These are phyloP conservation scores for Hystrix cristata DNA, from an alignment of 2,113 vertebrate genomes.

Conservation along the genomic window DNA sequence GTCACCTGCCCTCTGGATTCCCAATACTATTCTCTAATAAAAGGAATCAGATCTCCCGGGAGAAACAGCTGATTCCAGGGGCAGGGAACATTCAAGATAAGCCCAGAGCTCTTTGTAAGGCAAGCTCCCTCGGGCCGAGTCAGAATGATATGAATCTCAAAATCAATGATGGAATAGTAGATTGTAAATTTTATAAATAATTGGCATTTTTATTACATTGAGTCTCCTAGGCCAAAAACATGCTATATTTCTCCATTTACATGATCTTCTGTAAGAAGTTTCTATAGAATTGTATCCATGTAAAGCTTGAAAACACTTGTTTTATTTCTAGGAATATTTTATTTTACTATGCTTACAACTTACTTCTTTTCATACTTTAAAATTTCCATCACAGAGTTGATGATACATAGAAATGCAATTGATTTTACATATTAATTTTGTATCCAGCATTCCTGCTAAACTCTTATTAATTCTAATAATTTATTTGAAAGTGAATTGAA, in stretches of 20 bases:
- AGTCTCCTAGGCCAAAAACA: slow-evolving; percentile 2
- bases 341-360: neutral
- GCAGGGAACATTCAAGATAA: neutral
- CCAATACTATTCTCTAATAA: neutral
- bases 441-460: neutral
- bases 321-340: slow-evolving; percentile 39
- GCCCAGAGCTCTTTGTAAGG: neutral
- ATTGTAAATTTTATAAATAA: slow-evolving; percentile 40
- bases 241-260: neutral
- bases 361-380: neutral
- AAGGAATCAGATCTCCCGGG: neutral
- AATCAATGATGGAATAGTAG: slow-evolving; percentile 11
- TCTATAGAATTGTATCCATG: slow-evolving; percentile 12
- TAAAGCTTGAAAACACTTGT: neutral
- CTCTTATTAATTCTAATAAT: slow-evolving; percentile 8
- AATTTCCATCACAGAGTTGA: neutral
- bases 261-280: slow-evolving; percentile 51
- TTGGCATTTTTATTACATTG: slow-evolving; percentile 27
- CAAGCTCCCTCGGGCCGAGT: neutral
- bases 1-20: neutral
- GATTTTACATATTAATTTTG: slow-evolving; percentile 31
- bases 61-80: neutral
- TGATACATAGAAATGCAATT: neutral
- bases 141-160: neutral
- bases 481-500: slow-evolving; percentile 5